Evolutionary conservation across 2,113 vertebrate genomes (phyloP).

Genomic region (Bostrychus sinensis): DNA sequence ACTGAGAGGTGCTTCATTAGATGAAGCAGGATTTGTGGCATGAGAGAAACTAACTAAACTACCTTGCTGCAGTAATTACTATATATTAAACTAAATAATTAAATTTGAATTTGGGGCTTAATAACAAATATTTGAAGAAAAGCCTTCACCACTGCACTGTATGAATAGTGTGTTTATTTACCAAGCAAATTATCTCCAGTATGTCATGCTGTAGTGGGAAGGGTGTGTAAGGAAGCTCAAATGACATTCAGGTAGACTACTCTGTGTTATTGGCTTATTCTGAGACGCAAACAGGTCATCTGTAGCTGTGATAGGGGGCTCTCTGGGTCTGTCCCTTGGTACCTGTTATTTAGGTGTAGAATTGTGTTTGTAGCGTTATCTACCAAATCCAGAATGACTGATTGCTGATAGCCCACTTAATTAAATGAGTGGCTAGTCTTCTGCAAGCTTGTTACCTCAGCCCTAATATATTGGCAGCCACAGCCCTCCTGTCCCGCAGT

Average conservation of each 20-base stretch:
- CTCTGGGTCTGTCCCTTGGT: constrained; percentile 8
- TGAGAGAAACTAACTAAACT: too few species aligned
- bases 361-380: constrained; percentile 5
- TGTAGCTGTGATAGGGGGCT: not conserved
- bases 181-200: constrained; percentile 11
- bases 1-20: constrained; percentile 9
- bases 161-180: constrained; percentile 15
- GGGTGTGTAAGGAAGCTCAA: not conserved
- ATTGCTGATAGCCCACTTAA: constrained; percentile 32
- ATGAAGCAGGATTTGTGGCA: constrained; percentile 9
- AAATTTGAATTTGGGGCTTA: not conserved
- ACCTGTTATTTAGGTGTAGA: constrained; percentile 31
- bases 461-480: constrained; percentile 56
- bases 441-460: constrained; percentile 55
- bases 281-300: not conserved
- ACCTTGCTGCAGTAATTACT: not conserved
- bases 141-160: constrained; percentile 6
- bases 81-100: not conserved
- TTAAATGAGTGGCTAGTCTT: constrained; percentile 25
- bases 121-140: not conserved
- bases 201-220: not conserved
- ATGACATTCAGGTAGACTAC: not conserved
- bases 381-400: constrained; percentile 14
- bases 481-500: constrained; percentile 69
- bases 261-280: not conserved